Percentiles rank a stretch among this genome's conserved stretches.
Conservation (phyloP, 1,140 invertebrate species). For the Cyclina sinensis region DNA sequence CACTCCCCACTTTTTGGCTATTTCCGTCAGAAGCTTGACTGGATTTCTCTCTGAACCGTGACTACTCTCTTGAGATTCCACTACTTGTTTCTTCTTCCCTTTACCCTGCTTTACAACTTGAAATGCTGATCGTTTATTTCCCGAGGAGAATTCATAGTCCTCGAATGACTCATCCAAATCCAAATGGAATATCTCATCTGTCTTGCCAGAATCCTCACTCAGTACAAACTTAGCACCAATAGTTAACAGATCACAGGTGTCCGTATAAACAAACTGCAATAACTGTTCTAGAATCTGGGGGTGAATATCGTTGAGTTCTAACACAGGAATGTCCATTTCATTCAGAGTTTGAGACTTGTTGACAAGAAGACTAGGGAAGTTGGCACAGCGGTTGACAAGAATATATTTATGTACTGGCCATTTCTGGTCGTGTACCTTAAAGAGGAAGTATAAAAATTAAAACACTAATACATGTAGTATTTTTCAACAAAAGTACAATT, state of each 20-base stretch:
- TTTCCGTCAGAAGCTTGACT: conserved; percentile 89
- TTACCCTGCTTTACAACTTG: conserved; percentile 87
- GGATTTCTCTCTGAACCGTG: conserved; percentile 82
- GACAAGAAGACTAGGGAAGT: conserved; percentile 79
- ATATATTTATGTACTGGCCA: conserved; percentile 84
- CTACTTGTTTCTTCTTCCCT: conserved; percentile 74
- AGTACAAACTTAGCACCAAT: conserved; percentile 86
- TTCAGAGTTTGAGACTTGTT: conserved; percentile 62
- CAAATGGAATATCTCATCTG: conserved; percentile 60
- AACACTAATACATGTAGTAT: too few species aligned
- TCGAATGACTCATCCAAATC: conserved; percentile 8
- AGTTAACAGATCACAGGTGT: conserved; percentile 89
- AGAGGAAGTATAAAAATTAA: background rate
- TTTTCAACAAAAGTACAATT: too few species aligned
- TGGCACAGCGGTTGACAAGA: conserved; percentile 78
- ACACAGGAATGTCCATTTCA: conserved; percentile 63
- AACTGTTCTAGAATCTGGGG: conserved; percentile 90
- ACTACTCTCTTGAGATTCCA: conserved; percentile 67
- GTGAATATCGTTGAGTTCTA: conserved; percentile 84
- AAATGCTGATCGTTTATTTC: conserved; percentile 87
- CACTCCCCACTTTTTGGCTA: conserved; percentile 87
- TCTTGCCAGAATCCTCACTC: conserved; percentile 63
- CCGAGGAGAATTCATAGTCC: background rate
- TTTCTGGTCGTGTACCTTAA: conserved; percentile 88
- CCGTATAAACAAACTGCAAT: conserved; percentile 90